These are phyloP conservation scores for Drosophila arizonae DNA, from an alignment of 1,140 invertebrate species.

Conservation along the genomic window DNA sequence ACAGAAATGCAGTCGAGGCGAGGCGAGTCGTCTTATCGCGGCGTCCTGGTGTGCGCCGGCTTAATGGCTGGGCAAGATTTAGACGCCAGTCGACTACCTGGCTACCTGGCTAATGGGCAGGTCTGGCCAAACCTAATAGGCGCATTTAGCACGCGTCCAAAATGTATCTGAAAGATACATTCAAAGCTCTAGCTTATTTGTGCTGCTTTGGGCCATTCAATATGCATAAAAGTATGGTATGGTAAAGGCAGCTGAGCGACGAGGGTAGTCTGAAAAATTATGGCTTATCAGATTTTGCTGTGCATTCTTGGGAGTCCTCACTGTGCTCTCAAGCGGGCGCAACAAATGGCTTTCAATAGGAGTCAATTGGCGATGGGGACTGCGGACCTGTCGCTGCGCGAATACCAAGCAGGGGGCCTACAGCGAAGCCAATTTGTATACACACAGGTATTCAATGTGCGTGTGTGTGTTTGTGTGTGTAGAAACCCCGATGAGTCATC, in stretches of 20 bases:
- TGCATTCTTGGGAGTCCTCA: not conserved
- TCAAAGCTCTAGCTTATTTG: not conserved
- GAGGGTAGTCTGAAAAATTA: not conserved
- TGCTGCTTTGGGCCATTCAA: too few relatives aligned
- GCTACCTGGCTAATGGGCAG: conserved; percentile 39
- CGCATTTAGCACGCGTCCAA: conserved; percentile 68
- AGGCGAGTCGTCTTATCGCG: conserved; percentile 33
- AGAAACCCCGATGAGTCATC: conserved; percentile 83
- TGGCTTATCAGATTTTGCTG: not conserved
- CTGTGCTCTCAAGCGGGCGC: conserved; percentile 8
- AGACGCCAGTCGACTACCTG: conserved; percentile 9
- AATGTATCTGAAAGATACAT: conserved; percentile 57
- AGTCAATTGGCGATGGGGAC: conserved; percentile 43
- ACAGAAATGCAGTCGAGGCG: not conserved
- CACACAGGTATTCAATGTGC: not conserved
- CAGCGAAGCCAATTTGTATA: conserved; percentile 16
- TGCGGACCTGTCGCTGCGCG: conserved; percentile 45
- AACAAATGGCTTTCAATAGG: conserved; percentile 36
- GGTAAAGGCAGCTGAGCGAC: too few relatives aligned
- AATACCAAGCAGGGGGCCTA: conserved; percentile 53
- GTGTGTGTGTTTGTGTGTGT: conserved; percentile 27
- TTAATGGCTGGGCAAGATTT: conserved; percentile 37
- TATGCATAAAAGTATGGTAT: too few relatives aligned
- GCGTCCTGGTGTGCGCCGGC: conserved; percentile 12
- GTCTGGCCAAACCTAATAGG: conserved; percentile 51